Base-by-base conservation (phyloP, 2,888 invertebrate species). In the Andrena flavipes region DNA sequence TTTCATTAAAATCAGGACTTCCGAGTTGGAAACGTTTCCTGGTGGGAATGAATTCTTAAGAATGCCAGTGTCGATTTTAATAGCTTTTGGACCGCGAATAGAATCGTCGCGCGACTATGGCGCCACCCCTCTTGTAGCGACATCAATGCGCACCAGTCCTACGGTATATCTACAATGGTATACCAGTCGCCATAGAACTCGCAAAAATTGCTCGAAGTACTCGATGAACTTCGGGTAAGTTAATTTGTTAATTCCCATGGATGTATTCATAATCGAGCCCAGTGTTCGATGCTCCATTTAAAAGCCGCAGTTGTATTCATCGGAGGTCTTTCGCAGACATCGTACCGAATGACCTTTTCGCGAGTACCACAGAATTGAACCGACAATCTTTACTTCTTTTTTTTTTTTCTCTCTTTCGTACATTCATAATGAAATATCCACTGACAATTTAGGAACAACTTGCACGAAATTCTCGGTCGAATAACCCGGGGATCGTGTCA, bases 171-270 rank as follows among this genome's bases (percentile, higher is more conserved):
- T 70, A 62, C 80, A 51, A 81, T 81, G 81, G 81, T 81, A 64
- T 81, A 72, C 63, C 75, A 84, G 84, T 84, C 87, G 87, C 85
- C 85, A 86, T 89, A 84, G 78, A 87, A 77, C 80, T 84, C 78
- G 63, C 77, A 71, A 80, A 82, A 84, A 81, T 82, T 84, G 72
- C 64, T 76, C 73, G 79, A 84, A 79, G 76, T 84, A 82, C 82
- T 87, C 84, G 80, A 89, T 89, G 88, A 85, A 79, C 75, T 86
- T 89, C 80, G 83, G 89, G 88, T 89, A 82, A 89, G 89, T 80
- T 87, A 23, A 69, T 42, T 48, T 23, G 63, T 88, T 85, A 82
- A 86, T 86, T 82, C 35, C n/a, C 20, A 54, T 42, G 1, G 29
- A 77, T 59, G 20, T n/a, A 29, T 33, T 49, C 16, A 7, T 23